These are phyloP conservation scores for Gorsachius goisagi DNA, from an alignment of 2,113 vertebrate species.

Conservation along the genomic window DNA sequence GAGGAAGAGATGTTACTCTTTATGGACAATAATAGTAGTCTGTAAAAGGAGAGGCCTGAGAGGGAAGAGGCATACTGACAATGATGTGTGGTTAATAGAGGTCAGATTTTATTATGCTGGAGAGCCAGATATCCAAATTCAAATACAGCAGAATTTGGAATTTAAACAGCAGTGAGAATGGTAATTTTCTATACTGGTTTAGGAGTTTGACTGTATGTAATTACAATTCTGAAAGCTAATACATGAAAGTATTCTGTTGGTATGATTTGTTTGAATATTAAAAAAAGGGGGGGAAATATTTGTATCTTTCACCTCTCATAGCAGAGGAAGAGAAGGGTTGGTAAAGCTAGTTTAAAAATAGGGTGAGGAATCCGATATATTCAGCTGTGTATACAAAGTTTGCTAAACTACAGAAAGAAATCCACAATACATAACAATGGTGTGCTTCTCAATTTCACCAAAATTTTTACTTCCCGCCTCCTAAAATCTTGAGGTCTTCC, in stretches of 20 bases:
- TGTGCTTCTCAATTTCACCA: neutral
- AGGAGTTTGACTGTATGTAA: neutral
- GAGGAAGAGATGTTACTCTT: neutral
- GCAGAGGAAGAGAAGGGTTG: neutral
- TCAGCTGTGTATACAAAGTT: neutral
- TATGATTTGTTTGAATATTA: neutral
- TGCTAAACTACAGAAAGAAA: neutral
- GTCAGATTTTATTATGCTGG: neutral
- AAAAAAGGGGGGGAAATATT: neutral
- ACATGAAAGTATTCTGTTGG: neutral
- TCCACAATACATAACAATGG: neutral
- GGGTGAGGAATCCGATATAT: neutral
- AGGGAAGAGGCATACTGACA: neutral
- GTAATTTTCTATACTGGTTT: neutral
- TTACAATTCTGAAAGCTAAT: neutral
- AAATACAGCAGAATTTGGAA: neutral
- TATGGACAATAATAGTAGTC: neutral
- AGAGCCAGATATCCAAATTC: neutral
- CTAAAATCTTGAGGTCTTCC: constrained; percentile 7
- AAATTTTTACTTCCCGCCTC: neutral
- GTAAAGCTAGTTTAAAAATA: neutral
- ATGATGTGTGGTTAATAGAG: neutral
- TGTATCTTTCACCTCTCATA: neutral
- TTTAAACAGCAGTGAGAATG: neutral
- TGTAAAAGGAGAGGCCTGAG: neutral